Evolutionary conservation across 2,888 invertebrate species (phyloP), one percentile per base, ranked within the genome.

Genomic region (Caenorhabditis uteleia): DNA sequence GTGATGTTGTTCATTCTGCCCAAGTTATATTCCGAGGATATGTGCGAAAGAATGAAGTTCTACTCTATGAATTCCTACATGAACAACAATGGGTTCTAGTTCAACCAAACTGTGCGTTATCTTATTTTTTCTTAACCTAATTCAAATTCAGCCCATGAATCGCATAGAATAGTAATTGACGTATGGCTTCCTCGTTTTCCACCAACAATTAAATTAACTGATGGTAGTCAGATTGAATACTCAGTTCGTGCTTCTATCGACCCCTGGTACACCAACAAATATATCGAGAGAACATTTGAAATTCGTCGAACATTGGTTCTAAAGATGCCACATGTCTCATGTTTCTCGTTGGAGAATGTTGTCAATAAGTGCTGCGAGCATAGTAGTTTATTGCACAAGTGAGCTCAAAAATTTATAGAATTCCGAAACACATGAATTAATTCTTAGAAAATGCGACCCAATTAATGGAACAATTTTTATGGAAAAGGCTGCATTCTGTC

Each of bases 21-120:
- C 73, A 73, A 48, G 58, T 77, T 36, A 65, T 77, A 12, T 77
- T 77, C 43, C 60, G 73, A 21, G 77, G 77, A n/a, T 77, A 75
- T 51, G 65, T 77, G 1, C 49, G 73, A 20, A 59, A 67, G 31
- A 57, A 56, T 4, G 55, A 55, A 10, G 36, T 26, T 2, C 42
- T 70, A 8, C 42, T 50, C 0, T 76, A 71, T 39, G 77, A 77
- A 39, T 77, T 77, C 38, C 59, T 77, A 12, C 72, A 76, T 53
- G 77, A 77, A 33, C 75, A 76, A 50, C 61, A 64, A 18, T 74
- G 72, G 74, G 34, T 74, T 14, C 48, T 74, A 1, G 62, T 70
- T 7, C 43, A 62, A 16, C 47, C 66, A 21, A 49, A 55, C 44
- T 58, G 67, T 68, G 20, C 18, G 1, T 16, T 31, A 26, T 27